Evolutionary conservation across 1,140 invertebrate species (phyloP), one percentile per base, ranked within the genome.

Genomic region (Zaprionus capensis): DNA sequence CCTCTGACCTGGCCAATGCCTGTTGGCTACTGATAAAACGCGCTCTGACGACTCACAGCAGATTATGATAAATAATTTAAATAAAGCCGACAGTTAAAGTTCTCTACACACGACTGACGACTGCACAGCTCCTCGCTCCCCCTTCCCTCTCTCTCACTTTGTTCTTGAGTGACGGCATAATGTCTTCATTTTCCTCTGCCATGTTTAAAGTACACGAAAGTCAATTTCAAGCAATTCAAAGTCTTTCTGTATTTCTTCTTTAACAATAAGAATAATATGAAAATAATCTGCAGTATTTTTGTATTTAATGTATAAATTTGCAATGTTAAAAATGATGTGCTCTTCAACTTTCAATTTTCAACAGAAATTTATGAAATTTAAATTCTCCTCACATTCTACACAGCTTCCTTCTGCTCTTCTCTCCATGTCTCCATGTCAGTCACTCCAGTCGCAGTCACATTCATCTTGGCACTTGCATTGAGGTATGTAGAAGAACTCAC

Each of bases 31-130:
- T 76, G 73, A 76, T 76, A 76, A 76, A 65, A 71, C 71, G 73
- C 58, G 73, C 58, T 24, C 15, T 24, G 56, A 72, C 38, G 63
- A 31, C 57, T 62, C 68, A 44, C 55, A 67, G 28, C 36, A 81
- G 80, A 83, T 83, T 83, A 75, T 79, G 74, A 75, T 78, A 68
- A 72, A 70, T 67, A 57, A 80, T 83, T 81, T 83, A 83, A 87
- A 78, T 78, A 87, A 87, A 78, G 72, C 57, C 65, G 80, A 83
- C 83, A 81, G 70, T 70, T 80, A 49, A 83, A 76, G 61, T 66
- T 67, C 80, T 71, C 82, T 78, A 69, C 78, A 70, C 44, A 59
- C 65, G 55, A 69, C 34, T 53, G 15, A 17, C 1, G 15, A n/a
- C 5, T 41, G 14, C 15, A 15, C 38, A 38, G 3, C 4, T 1